Evolutionary conservation across 1,140 invertebrate species (phyloP).

Genomic region (Cydia pomonella): DNA sequence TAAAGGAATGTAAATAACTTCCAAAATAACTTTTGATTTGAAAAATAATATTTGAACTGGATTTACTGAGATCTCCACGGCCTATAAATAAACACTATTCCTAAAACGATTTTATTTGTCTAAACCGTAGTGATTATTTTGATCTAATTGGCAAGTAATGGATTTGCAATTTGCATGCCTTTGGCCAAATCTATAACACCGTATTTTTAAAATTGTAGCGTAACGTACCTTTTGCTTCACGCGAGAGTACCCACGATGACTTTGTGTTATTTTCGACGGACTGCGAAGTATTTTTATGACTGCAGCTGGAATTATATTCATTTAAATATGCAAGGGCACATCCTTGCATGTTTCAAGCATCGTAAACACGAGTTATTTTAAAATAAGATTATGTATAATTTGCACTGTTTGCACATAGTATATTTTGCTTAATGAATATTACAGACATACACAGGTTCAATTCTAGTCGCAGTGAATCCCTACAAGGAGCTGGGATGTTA

Average conservation of each 20-base stretch:
- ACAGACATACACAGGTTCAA: slow-evolving; percentile 95
- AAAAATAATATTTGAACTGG: no score
- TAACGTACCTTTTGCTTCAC: neutral
- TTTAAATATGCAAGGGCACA: slow-evolving; percentile 29
- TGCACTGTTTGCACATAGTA: neutral
- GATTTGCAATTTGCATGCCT: neutral
- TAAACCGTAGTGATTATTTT: neutral
- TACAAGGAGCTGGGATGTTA: slow-evolving; percentile 97
- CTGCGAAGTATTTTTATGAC: slow-evolving; percentile 5
- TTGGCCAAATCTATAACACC: neutral
- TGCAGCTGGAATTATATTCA: slow-evolving; percentile 22
- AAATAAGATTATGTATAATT: neutral
- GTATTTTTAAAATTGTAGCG: neutral
- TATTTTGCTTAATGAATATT: slow-evolving; percentile 81
- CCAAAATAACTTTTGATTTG: no score
- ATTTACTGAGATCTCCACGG: no score
- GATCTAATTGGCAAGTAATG: neutral
- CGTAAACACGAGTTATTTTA: neutral
- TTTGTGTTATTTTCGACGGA: neutral
- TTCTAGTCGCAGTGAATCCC: slow-evolving; percentile 97
- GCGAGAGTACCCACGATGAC: neutral
- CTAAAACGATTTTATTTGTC: no score
- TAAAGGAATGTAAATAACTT: no score
- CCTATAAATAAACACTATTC: neutral
- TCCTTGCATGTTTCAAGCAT: slow-evolving; percentile 2